phyloP scores from a whole-genome alignment of 2,888 invertebrate species.

The Euzetes globulus region DNA sequence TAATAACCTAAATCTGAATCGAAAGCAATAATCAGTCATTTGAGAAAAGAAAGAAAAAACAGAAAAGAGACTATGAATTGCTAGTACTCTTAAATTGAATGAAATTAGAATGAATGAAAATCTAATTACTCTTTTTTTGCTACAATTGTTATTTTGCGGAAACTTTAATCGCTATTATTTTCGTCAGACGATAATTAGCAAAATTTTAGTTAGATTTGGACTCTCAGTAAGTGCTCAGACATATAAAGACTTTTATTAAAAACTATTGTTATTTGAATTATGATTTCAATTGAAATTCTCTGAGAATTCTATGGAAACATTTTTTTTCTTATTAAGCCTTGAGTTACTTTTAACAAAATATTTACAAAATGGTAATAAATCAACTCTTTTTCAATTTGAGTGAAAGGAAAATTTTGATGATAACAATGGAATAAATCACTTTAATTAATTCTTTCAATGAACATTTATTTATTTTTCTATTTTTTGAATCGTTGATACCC shows the following conservation, averaged over 20 bases:
- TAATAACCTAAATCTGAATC: constrained; percentile 1
- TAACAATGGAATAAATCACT: constrained; percentile 24
- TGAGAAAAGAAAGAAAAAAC: background rate
- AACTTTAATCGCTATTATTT: background rate
- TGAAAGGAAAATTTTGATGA: background rate
- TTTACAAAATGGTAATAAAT: background rate
- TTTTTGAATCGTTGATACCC: too few species aligned
- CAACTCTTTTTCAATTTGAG: too few species aligned
- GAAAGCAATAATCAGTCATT: background rate
- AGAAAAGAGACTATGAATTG: background rate
- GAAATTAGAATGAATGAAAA: background rate
- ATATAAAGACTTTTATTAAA: background rate
- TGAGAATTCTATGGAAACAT: background rate
- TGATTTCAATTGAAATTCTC: background rate
- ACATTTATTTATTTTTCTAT: too few species aligned
- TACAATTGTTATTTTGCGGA: background rate
- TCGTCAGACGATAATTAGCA: background rate
- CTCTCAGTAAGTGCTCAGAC: too few species aligned
- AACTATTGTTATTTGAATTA: background rate
- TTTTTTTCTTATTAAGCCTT: background rate
- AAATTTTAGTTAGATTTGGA: background rate
- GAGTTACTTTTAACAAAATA: constrained; percentile 18
- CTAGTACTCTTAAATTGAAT: background rate
- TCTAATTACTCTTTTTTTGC: background rate
- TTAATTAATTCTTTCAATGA: too few species aligned